phyloP scores from a whole-genome alignment of 1,140 invertebrate species.

The Listronotus oregonensis region DNA sequence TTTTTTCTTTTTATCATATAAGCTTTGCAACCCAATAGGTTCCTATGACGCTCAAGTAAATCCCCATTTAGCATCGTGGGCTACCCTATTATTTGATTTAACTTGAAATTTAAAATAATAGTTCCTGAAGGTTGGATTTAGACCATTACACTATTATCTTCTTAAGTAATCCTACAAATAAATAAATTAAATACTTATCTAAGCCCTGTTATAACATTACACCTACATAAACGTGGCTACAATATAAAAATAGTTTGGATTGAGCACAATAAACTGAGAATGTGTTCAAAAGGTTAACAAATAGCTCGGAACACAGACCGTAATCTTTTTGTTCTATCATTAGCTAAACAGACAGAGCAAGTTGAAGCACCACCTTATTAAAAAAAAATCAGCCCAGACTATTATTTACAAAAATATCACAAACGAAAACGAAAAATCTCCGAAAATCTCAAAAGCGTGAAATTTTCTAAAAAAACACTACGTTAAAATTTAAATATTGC shows the following conservation, averaged over 20 bases:
- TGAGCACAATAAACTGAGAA: slow-evolving; percentile 28
- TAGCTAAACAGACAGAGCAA: not conserved
- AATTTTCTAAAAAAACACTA: not conserved
- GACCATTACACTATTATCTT: not conserved
- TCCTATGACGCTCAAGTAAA: too few species aligned
- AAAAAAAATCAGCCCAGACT: not conserved
- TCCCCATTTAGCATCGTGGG: too few species aligned
- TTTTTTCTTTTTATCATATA: too few species aligned
- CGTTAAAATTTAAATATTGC: not conserved
- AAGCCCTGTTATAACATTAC: not conserved
- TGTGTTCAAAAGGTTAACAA: slow-evolving; percentile 21
- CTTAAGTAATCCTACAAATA: not conserved
- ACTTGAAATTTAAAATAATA: too few species aligned
- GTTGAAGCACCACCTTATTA: not conserved
- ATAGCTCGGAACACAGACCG: slow-evolving; percentile 19
- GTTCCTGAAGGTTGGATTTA: too few species aligned
- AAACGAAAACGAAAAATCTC: slow-evolving; percentile 17
- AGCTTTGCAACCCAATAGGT: too few species aligned
- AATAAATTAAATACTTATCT: not conserved
- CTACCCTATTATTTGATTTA: too few species aligned
- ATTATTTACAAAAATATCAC: slow-evolving; percentile 28
- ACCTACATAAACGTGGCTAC: slow-evolving; percentile 18
- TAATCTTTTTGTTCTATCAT: slow-evolving; percentile 18
- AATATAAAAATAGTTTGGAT: slow-evolving; percentile 35
- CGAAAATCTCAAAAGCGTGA: slow-evolving; percentile 2